phyloP scores from a whole-genome alignment of 2,113 vertebrate species.

The Sylvietta virens region DNA sequence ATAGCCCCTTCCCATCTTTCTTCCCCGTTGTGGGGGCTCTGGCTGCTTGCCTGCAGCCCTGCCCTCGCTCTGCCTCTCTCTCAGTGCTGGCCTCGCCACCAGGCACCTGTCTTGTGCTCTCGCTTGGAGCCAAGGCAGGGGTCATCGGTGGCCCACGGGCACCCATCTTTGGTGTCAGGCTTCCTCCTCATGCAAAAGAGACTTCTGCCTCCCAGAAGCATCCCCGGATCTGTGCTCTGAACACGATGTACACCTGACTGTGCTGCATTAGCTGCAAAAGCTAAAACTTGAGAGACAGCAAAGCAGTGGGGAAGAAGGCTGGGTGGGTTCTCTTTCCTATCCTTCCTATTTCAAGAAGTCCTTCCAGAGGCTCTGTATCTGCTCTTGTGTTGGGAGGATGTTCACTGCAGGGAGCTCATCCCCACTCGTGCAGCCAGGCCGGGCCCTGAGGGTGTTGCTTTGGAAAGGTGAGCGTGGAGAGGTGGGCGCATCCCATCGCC shows the following conservation, averaged over 20 bases:
- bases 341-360: not conserved
- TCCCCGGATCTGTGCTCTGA: not conserved
- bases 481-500: fast-evolving
- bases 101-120: not conserved
- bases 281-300: not conserved
- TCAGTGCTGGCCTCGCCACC: fast-evolving
- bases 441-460: not conserved
- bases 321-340: not conserved
- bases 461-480: fast-evolving
- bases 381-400: fast-evolving
- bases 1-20: not conserved
- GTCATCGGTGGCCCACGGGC: not conserved
- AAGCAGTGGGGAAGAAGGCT: not conserved
- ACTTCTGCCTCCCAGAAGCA: not conserved
- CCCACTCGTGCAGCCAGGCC: fast-evolving
- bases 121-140: not conserved
- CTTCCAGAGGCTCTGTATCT: not conserved
- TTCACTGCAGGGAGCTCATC: not conserved
- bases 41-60: not conserved
- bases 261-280: not conserved
- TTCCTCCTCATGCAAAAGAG: not conserved
- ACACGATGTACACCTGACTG: not conserved
- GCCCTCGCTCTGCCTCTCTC: not conserved
- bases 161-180: not conserved
- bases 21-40: not conserved